A percentile compares a stretch with the other conserved stretches of the same genome.
phyloP scores from a whole-genome alignment of 1,140 invertebrate genomes.

The Anagrus nilaparvatae region DNA sequence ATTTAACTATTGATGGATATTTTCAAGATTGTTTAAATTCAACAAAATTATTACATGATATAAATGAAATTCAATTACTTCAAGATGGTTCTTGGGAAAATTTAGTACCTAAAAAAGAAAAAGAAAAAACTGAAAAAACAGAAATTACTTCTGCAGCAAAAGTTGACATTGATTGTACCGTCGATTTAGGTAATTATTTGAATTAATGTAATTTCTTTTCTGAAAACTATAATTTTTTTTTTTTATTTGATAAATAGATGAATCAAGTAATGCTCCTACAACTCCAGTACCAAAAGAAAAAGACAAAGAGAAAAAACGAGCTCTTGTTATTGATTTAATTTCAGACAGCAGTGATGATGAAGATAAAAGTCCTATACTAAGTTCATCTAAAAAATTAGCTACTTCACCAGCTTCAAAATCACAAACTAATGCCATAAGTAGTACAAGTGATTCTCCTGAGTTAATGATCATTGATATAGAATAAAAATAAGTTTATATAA shows the following conservation, averaged over 20 bases:
- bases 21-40: slow-evolving; percentile 74
- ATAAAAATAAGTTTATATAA: no score
- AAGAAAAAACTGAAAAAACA: slow-evolving; percentile 28
- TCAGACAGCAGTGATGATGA: slow-evolving; percentile 38
- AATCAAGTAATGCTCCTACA: slow-evolving; percentile 24
- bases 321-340: slow-evolving; percentile 38
- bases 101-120: slow-evolving; percentile 51
- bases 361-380: slow-evolving; percentile 24
- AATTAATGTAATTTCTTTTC: background rate
- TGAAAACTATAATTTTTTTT: slow-evolving; percentile 6
- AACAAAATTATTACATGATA: slow-evolving; percentile 51
- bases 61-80: slow-evolving; percentile 76
- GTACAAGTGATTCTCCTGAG: slow-evolving; percentile 40
- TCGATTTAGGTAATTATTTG: slow-evolving; percentile 34
- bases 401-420: slow-evolving; percentile 28
- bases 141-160: slow-evolving; percentile 27
- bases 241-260: slow-evolving; percentile 25
- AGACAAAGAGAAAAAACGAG: slow-evolving; percentile 35
- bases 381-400: slow-evolving; percentile 26
- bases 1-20: slow-evolving; percentile 86
- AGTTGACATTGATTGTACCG: slow-evolving; percentile 32
- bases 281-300: slow-evolving; percentile 29
- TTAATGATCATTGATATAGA: slow-evolving; percentile 41
- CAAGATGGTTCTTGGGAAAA: slow-evolving; percentile 87
- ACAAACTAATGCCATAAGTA: slow-evolving; percentile 33